A percentile compares a stretch with the other conserved stretches of the same genome.
These are phyloP conservation scores for Cyprinodon brontotheroides DNA, from an alignment of 2,113 vertebrate species.

Conservation along the genomic window DNA sequence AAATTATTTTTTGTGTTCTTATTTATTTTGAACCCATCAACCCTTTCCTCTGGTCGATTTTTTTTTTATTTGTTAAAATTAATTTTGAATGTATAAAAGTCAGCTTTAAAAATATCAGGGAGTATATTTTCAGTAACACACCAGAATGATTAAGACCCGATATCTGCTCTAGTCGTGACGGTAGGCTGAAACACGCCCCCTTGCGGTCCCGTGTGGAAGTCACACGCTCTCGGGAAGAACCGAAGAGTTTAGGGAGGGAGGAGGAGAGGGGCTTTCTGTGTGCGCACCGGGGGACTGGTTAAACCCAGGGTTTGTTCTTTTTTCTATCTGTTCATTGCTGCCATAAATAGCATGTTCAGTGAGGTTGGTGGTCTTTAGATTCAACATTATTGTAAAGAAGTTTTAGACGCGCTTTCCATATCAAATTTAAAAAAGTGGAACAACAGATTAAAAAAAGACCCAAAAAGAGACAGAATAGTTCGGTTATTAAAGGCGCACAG, in stretches of 20 bases:
- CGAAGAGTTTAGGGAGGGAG: neutral
- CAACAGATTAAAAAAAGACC: conserved; percentile 13
- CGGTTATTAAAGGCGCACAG: neutral
- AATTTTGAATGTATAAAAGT: neutral
- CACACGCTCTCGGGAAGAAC: neutral
- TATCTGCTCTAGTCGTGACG: too few species aligned
- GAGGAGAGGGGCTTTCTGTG: neutral
- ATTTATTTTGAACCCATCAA: neutral
- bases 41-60: too few species aligned
- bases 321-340: conserved; percentile 2
- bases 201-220: conserved; percentile 36
- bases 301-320: conserved; percentile 2
- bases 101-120: neutral
- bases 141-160: neutral
- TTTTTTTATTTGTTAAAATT: too few species aligned
- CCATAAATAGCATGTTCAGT: conserved; percentile 62
- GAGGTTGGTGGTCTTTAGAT: conserved; percentile 21
- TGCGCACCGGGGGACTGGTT: neutral
- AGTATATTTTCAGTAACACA: neutral
- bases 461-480: neutral
- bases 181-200: conserved; percentile 50
- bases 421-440: conserved; percentile 51
- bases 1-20: neutral
- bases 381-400: conserved; percentile 43
- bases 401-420: conserved; percentile 28